Evolutionary conservation across 2,888 invertebrate species (phyloP).

Genomic region (Junonia oenone): DNA sequence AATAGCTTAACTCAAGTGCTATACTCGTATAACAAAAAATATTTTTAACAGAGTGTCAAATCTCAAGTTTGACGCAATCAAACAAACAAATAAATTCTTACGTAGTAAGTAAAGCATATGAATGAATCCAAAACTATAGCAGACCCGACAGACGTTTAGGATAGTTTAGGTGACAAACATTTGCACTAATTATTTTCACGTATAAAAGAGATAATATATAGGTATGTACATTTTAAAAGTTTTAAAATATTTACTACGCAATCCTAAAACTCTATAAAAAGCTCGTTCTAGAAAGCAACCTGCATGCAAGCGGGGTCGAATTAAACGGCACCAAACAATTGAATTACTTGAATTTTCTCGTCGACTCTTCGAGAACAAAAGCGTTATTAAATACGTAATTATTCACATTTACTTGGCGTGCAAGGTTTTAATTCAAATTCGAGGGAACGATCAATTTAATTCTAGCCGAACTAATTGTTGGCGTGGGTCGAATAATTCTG

Average conservation of each 20-base stretch:
- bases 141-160: too few relatives aligned
- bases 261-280: conserved; percentile 11
- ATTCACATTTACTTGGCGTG: conserved; percentile 77
- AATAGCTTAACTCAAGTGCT: too few relatives aligned
- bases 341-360: conserved; percentile 78
- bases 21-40: too few relatives aligned
- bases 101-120: background rate
- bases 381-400: conserved; percentile 80
- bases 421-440: conserved; percentile 63
- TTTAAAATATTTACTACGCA: background rate
- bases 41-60: too few relatives aligned
- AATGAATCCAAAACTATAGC: too few relatives aligned
- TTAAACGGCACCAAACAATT: conserved; percentile 77
- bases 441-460: conserved; percentile 70
- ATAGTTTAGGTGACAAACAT: too few relatives aligned
- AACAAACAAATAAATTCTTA: too few relatives aligned
- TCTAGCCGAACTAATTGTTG: conserved; percentile 77
- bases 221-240: background rate
- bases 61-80: too few relatives aligned
- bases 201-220: background rate
- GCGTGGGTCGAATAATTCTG: conserved; percentile 76
- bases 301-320: conserved; percentile 57
- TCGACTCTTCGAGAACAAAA: conserved; percentile 72
- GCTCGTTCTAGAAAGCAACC: conserved; percentile 44
- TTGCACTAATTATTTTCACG: background rate